Evolutionary conservation across 2,113 vertebrate genomes (phyloP).

Genomic region (Sylvilagus bachmani): DNA sequence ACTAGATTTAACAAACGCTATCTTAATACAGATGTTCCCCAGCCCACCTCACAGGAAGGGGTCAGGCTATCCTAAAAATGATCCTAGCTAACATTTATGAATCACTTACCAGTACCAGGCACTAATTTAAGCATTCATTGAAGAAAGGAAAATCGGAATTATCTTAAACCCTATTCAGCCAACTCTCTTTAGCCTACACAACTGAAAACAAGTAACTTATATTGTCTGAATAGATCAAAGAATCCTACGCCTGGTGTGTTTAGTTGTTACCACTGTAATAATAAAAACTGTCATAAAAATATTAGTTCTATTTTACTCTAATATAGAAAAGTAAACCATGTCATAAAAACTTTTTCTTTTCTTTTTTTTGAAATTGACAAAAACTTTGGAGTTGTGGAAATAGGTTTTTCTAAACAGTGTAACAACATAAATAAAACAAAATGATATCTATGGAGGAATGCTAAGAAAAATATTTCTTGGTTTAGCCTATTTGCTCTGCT

Average conservation of each 20-base stretch:
- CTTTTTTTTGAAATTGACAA: background rate
- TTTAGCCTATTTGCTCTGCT: background rate
- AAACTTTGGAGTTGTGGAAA: background rate
- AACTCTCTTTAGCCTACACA: background rate
- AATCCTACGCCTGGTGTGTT: background rate
- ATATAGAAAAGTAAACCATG: slow-evolving; percentile 27
- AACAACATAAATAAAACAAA: slow-evolving; percentile 32
- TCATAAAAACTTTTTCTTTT: background rate
- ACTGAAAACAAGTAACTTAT: slow-evolving; percentile 5
- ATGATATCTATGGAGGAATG: background rate
- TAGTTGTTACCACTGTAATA: background rate
- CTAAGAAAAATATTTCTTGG: background rate
- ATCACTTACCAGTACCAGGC: background rate
- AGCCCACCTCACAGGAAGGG: background rate
- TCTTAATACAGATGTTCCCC: background rate
- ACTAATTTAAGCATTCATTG: background rate
- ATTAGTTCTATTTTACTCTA: slow-evolving; percentile 30
- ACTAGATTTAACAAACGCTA: slow-evolving; percentile 48
- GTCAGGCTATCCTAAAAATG: slow-evolving; percentile 21
- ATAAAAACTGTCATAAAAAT: background rate
- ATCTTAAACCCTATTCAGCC: slow-evolving; percentile 5
- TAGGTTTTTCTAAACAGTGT: background rate
- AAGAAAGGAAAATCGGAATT: background rate
- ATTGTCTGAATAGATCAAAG: background rate
- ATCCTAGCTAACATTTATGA: slow-evolving; percentile 30